Evolutionary conservation across 2,888 invertebrate species (phyloP), one percentile per base, ranked within the genome.

Genomic region (Didymodactylos carnosus): DNA sequence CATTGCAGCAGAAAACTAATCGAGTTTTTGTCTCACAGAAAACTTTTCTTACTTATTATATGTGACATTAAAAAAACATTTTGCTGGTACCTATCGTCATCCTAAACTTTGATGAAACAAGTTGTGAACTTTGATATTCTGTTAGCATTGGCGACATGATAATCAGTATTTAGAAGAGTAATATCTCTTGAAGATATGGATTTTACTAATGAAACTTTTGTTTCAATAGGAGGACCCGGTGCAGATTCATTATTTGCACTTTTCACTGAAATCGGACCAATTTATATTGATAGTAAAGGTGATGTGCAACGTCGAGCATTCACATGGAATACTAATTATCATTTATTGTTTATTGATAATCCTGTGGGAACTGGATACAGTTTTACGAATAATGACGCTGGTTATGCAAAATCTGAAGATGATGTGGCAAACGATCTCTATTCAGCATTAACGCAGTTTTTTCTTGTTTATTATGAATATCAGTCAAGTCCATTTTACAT

Each of bases 181-280:
- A n/a, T n/a, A n/a, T n/a, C n/a, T n/a, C n/a, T n/a, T n/a, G n/a
- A n/a, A n/a, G n/a, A n/a, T n/a, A n/a, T n/a, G n/a, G n/a, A n/a
- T n/a, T n/a, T n/a, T n/a, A n/a, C n/a, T n/a, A n/a, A n/a, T n/a
- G n/a, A n/a, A n/a, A n/a, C n/a, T n/a, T n/a, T n/a, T n/a, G n/a
- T n/a, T n/a, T n/a, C n/a, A n/a, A n/a, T n/a, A n/a, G n/a, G 84
- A n/a, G 84, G 84, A 6, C 84, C 84, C 3, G 84, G 84, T 0
- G 81, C 81, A 5, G 80, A 83, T 0, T 84, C 83, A 0, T 72
- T 84, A 69, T 83, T 84, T 79, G 81, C 82, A 16, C 77, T 82
- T 46, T 83, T 84, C 80, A 87, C 87, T 0, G 93, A 93, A 83
- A 89, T 91, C 80, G 90, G 94, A 0, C 92, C 92, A 0, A 87